Evolutionary conservation across 2,888 invertebrate genomes (phyloP).

Genomic region (Anorthoa munda): DNA sequence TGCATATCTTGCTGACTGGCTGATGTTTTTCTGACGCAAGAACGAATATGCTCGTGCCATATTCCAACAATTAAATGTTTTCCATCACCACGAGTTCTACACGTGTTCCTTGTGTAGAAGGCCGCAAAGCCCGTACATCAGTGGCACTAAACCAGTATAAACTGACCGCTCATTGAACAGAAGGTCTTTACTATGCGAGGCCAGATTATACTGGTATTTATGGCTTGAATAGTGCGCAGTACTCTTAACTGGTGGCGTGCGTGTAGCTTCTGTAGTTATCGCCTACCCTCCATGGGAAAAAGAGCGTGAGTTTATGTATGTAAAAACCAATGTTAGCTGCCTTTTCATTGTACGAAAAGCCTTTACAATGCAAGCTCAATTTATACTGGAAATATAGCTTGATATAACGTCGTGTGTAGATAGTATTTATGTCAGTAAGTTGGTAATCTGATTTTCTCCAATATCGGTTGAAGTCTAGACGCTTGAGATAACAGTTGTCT

Average conservation of each 20-base stretch:
- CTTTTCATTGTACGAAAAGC: neutral
- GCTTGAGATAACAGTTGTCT: constrained; percentile 17
- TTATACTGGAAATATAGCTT: neutral
- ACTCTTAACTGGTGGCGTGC: too few relatives aligned
- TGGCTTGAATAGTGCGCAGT: neutral
- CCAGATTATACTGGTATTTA: neutral
- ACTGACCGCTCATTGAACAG: neutral
- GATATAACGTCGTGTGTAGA: neutral
- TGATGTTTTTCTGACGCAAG: neutral
- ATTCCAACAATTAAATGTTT: neutral
- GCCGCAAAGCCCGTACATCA: neutral
- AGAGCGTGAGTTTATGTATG: too few relatives aligned
- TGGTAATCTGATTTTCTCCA: constrained; percentile 9
- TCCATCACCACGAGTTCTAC: neutral
- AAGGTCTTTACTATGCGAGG: neutral
- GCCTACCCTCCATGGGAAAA: too few relatives aligned
- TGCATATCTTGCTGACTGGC: neutral
- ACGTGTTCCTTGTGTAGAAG: neutral
- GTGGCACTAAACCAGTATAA: neutral
- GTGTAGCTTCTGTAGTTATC: too few relatives aligned
- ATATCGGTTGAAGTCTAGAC: constrained; percentile 49
- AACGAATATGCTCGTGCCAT: neutral
- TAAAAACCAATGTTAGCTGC: neutral
- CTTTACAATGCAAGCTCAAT: neutral
- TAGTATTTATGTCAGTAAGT: neutral